A percentile compares a stretch with the other conserved stretches of the same genome.
These are phyloP conservation scores for Heloderma charlesbogerti DNA, from an alignment of 2,113 vertebrate species.

Conservation along the genomic window DNA sequence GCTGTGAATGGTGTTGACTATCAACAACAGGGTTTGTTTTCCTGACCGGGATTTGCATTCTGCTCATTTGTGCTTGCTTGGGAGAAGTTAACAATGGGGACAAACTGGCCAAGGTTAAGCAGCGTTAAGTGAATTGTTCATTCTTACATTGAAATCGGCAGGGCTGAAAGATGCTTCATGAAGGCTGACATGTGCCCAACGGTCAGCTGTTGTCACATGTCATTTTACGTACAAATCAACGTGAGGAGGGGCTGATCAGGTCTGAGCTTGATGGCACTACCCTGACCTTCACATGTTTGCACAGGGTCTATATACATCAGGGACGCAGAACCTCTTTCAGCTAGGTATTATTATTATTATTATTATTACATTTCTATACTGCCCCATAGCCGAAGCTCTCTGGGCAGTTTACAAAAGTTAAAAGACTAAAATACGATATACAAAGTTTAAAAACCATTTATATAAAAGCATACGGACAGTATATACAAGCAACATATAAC, in stretches of 20 bases:
- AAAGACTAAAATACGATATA: too few relatives aligned
- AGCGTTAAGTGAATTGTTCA: neutral
- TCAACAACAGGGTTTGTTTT: neutral
- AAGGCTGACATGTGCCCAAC: too few relatives aligned
- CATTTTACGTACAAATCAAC: neutral
- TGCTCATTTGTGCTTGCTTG: neutral
- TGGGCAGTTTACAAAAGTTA: too few relatives aligned
- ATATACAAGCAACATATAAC: too few relatives aligned
- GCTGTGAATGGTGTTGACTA: neutral
- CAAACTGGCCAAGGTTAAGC: neutral
- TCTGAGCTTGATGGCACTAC: neutral
- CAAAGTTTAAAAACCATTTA: too few relatives aligned
- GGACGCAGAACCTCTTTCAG: too few relatives aligned
- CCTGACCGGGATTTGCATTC: neutral
- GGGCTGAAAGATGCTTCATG: neutral
- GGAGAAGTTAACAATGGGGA: neutral
- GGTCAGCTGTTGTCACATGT: neutral
- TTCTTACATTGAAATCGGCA: neutral
- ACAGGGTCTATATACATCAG: too few relatives aligned
- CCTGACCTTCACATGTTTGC: neutral
- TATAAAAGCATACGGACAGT: too few relatives aligned
- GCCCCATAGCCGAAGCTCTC: too few relatives aligned
- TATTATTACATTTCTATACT: too few relatives aligned
- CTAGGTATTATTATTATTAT: too few relatives aligned
- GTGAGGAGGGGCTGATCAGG: neutral